phyloP scores from a whole-genome alignment of 2,797 vertebrate genomes.

The Saguinus oedipus region DNA sequence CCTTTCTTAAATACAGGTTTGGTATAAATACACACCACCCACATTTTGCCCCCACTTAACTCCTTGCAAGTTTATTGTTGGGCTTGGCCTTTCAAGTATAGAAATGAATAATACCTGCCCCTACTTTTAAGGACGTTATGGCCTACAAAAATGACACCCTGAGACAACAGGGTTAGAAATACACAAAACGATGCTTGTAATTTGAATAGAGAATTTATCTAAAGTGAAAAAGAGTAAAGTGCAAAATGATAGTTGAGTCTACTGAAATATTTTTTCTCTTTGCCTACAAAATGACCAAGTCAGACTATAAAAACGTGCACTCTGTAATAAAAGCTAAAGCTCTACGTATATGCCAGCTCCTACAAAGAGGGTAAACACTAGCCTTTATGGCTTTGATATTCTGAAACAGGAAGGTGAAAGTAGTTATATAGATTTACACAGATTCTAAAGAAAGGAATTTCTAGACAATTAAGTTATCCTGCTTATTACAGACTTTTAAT shows the following conservation, averaged over 20 bases:
- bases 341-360: neutral
- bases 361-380: conserved; percentile 8
- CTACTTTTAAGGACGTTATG: neutral
- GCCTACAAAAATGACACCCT: neutral
- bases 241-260: neutral
- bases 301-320: neutral
- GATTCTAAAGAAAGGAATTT: neutral
- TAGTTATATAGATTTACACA: neutral
- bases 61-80: neutral
- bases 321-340: neutral
- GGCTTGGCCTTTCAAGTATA: neutral
- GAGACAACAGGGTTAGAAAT: neutral
- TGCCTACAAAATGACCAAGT: neutral
- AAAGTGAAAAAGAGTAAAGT: neutral
- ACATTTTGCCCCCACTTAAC: neutral
- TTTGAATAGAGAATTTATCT: neutral
- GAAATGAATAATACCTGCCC: neutral
- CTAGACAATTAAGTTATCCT: conserved; percentile 27
- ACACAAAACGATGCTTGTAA: conserved; percentile 4
- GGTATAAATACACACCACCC: neutral
- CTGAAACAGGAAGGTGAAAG: neutral
- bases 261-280: neutral
- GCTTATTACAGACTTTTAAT: conserved; percentile 5
- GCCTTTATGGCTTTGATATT: conserved; percentile 52
- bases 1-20: neutral